phyloP scores from a whole-genome alignment of 2,888 invertebrate genomes.

The Pammene fasciana region DNA sequence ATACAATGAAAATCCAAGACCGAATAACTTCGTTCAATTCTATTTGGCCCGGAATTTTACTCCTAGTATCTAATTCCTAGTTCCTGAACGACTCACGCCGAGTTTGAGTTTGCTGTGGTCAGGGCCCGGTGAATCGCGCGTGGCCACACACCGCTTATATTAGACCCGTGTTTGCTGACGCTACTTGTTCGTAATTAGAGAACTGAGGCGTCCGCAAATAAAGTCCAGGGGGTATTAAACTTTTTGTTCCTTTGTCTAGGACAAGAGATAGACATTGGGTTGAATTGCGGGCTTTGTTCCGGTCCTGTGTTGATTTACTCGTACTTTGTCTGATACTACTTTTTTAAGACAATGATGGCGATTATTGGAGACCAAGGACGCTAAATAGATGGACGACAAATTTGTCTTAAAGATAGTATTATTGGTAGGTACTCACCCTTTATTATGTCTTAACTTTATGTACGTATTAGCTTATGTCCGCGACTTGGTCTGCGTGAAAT shows the following conservation, averaged over 20 bases:
- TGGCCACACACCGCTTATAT: conserved; percentile 58
- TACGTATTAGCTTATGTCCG: too few relatives aligned
- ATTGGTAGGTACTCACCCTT: too few relatives aligned
- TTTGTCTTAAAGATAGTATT: too few relatives aligned
- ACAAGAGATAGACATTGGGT: conserved; percentile 35
- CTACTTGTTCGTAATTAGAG: conserved; percentile 64
- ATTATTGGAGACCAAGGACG: neutral
- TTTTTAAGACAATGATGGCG: neutral
- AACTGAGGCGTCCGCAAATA: conserved; percentile 58
- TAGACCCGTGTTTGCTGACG: conserved; percentile 61
- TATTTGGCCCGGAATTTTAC: neutral
- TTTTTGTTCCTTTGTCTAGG: conserved; percentile 42
- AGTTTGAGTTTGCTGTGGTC: conserved; percentile 46
- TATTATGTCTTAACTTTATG: neutral
- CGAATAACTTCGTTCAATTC: neutral
- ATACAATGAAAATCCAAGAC: neutral
- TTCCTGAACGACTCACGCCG: neutral
- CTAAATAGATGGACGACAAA: too few relatives aligned
- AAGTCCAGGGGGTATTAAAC: conserved; percentile 47
- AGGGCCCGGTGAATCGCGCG: conserved; percentile 42
- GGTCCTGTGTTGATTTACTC: conserved; percentile 18
- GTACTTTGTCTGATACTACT: conserved; percentile 17
- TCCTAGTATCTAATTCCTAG: neutral
- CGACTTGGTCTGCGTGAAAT: too few relatives aligned
- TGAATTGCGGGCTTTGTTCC: conserved; percentile 31